phyloP scores from a whole-genome alignment of 2,113 vertebrate genomes.

The Protobothrops mucrosquamatus region DNA sequence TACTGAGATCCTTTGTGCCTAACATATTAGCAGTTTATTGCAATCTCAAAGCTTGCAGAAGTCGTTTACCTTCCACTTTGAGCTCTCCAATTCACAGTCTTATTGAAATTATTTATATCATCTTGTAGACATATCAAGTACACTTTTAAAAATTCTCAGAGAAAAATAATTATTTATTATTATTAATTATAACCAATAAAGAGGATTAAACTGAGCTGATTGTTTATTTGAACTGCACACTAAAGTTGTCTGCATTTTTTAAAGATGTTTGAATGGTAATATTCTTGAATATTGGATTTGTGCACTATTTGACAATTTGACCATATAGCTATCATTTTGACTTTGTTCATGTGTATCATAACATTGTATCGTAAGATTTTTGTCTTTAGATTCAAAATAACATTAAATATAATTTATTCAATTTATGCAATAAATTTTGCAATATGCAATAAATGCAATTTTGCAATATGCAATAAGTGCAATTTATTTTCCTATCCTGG shows the following conservation, averaged over 20 bases:
- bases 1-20: conserved; percentile 24
- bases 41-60: not conserved
- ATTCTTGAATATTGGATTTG: conserved; percentile 6
- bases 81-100: not conserved
- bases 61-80: conserved; percentile 25
- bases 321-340: not conserved
- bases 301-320: not conserved
- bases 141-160: conserved; percentile 23
- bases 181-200: not conserved
- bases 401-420: not conserved
- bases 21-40: conserved; percentile 39
- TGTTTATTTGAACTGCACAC: conserved; percentile 29
- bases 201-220: conserved; percentile 13
- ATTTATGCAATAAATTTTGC: too few species aligned
- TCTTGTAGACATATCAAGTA: conserved; percentile 11
- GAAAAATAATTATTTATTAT: conserved; percentile 15
- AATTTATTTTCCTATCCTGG: not conserved
- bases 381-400: not conserved
- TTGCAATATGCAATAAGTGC: not conserved
- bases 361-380: not conserved
- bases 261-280: not conserved
- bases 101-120: conserved; percentile 29
- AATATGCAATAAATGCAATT: not conserved
- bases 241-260: not conserved
- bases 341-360: not conserved